These are phyloP conservation scores for Cyprinus carpio DNA, from an alignment of 2,113 vertebrate genomes.

Conservation along the genomic window DNA sequence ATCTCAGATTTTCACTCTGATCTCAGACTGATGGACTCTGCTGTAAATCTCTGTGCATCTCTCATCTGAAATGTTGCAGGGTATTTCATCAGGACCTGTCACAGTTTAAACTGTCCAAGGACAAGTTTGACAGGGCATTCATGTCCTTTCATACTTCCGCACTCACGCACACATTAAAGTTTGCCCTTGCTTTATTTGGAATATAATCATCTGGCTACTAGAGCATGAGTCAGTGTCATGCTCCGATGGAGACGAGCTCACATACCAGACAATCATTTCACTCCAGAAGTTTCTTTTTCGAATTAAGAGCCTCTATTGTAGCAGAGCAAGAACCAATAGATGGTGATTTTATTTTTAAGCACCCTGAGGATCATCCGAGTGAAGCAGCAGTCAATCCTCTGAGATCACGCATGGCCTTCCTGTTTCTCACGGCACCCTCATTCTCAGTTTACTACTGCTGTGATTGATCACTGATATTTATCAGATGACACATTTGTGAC, in stretches of 20 bases:
- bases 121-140: constrained; percentile 43
- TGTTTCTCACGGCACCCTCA: neutral
- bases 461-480: neutral
- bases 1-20: neutral
- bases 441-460: neutral
- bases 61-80: neutral
- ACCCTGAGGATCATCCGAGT: neutral
- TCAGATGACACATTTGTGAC: neutral
- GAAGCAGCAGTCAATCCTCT: neutral
- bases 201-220: neutral
- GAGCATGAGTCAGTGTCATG: constrained; percentile 25
- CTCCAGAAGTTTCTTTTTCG: neutral
- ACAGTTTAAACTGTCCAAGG: constrained; percentile 23
- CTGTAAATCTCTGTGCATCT: neutral
- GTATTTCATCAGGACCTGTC: constrained; percentile 23
- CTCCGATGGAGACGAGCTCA: constrained; percentile 1
- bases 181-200: constrained; percentile 20
- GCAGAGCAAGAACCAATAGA: constrained; percentile 21
- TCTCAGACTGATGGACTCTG: neutral
- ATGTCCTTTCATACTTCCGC: constrained; percentile 8
- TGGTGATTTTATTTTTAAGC: constrained; percentile 35
- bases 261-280: constrained; percentile 12
- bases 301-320: constrained; percentile 24
- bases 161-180: neutral
- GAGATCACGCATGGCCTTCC: neutral